Evolutionary conservation across 2,113 vertebrate species (phyloP).

Genomic region (Tetraodon nigroviridis): DNA sequence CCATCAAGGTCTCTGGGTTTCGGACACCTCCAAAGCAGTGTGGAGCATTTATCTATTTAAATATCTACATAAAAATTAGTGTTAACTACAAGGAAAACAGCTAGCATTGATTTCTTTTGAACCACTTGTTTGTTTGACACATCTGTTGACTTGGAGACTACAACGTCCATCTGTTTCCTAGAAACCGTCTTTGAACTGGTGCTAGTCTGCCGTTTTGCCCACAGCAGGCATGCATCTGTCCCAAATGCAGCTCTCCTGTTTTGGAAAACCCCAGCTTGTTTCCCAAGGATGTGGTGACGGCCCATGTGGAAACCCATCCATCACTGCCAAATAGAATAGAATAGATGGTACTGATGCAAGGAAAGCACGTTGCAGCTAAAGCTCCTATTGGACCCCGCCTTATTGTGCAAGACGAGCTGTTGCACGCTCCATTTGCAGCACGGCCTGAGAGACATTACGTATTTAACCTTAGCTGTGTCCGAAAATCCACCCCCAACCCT

Average conservation of each 20-base stretch:
- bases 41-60: too few species aligned
- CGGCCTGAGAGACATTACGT: conserved; percentile 24
- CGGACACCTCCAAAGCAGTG: neutral
- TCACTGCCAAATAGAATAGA: conserved; percentile 67
- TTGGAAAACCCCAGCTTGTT: conserved; percentile 21
- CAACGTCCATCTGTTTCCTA: conserved; percentile 25
- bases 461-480: neutral
- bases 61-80: too few species aligned
- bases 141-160: conserved; percentile 1
- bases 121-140: neutral
- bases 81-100: too few species aligned
- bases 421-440: conserved; percentile 57
- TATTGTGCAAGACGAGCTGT: conserved; percentile 76
- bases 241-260: conserved; percentile 29
- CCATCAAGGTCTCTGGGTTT: conserved; percentile 8
- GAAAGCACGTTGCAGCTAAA: conserved; percentile 72
- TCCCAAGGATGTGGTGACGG: conserved; percentile 74
- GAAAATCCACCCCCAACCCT: too few species aligned
- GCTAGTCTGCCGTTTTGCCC: conserved; percentile 24
- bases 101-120: neutral
- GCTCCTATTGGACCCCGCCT: conserved; percentile 80
- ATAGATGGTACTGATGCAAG: conserved; percentile 64
- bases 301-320: conserved; percentile 81
- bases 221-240: conserved; percentile 13
- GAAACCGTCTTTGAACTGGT: conserved; percentile 16